Conservation (phyloP, 2,888 invertebrate species). For the Candidula unifasciata region DNA sequence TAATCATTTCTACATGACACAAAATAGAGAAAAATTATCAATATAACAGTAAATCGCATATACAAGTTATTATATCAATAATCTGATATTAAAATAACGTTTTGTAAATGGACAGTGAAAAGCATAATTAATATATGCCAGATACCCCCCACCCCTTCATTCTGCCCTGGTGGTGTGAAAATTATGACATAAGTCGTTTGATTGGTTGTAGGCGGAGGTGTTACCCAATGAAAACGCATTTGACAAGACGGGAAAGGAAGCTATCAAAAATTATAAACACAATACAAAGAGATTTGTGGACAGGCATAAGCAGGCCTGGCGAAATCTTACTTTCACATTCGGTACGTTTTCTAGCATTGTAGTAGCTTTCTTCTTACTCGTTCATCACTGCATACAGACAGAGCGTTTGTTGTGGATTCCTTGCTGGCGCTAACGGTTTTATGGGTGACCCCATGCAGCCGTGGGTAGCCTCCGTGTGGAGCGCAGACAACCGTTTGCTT, state of each 20-base stretch:
- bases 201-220: background rate
- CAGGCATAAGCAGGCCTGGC: constrained; percentile 18
- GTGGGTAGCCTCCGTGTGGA: too few relatives aligned
- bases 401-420: too few relatives aligned
- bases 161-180: background rate
- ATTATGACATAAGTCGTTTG: background rate
- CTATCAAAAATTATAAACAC: constrained; percentile 50
- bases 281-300: constrained; percentile 46
- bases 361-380: background rate
- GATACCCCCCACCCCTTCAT: background rate
- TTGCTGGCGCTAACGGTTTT: too few relatives aligned
- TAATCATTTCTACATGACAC: too few relatives aligned
- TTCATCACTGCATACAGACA: too few relatives aligned
- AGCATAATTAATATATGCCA: background rate
- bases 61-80: background rate
- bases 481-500: too few relatives aligned
- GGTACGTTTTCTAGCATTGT: background rate
- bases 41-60: background rate
- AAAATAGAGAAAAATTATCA: background rate
- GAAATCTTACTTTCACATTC: constrained; percentile 4
- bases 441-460: too few relatives aligned
- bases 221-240: constrained; percentile 20
- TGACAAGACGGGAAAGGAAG: constrained; percentile 41
- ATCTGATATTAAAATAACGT: background rate
- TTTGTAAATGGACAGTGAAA: background rate